A percentile compares a stretch with the other conserved stretches of the same genome.
These are phyloP conservation scores for Carassius carassius DNA, from an alignment of 2,113 vertebrate genomes.

Conservation along the genomic window DNA sequence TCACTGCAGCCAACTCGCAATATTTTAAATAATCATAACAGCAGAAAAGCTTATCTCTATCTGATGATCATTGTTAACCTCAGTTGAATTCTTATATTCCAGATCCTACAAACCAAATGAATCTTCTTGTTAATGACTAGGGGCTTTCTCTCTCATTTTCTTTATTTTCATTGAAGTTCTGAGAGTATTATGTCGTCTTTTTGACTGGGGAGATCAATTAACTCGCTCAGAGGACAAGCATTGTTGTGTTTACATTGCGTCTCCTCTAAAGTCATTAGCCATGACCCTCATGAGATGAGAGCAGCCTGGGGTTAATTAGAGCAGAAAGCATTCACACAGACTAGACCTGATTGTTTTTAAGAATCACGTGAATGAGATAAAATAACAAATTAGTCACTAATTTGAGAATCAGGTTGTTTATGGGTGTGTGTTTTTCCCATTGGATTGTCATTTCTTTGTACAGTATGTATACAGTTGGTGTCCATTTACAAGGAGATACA, in stretches of 20 bases:
- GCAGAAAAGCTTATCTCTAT: background rate
- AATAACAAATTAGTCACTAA: background rate
- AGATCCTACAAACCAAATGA: background rate
- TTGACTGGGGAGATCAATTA: background rate
- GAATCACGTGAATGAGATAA: background rate
- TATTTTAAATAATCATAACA: background rate
- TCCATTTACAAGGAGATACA: no score
- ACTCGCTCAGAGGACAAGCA: background rate
- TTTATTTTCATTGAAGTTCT: background rate
- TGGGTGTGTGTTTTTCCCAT: background rate
- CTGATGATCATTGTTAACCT: background rate
- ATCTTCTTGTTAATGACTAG: background rate
- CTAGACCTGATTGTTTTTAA: background rate
- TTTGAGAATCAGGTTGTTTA: background rate
- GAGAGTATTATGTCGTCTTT: background rate
- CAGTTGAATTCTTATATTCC: background rate
- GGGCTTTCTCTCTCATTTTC: background rate
- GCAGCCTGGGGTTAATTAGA: constrained; percentile 15
- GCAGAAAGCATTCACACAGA: background rate
- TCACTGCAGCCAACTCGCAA: background rate
- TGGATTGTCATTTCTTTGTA: background rate
- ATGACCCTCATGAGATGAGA: background rate
- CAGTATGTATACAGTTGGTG: no score
- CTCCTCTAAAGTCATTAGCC: background rate
- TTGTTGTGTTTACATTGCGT: background rate